These are phyloP conservation scores for Holacanthus passer DNA, from an alignment of 2,113 vertebrate genomes.

Conservation along the genomic window DNA sequence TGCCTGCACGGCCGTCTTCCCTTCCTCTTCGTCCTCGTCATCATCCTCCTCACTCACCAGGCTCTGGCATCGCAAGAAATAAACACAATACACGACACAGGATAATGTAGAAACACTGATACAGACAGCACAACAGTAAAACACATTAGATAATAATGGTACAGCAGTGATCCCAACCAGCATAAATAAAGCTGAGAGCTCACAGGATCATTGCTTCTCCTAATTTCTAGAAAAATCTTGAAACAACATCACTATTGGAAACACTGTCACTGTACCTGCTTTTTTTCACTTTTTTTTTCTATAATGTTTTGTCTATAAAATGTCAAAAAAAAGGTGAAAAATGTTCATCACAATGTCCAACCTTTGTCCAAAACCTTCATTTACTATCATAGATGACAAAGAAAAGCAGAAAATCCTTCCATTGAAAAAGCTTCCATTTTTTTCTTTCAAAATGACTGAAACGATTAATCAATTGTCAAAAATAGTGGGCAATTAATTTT, in stretches of 20 bases:
- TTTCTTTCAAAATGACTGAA: too few species aligned
- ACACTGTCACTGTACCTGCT: neutral
- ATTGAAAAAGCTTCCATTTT: too few species aligned
- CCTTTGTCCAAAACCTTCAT: too few species aligned
- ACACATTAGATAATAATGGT: neutral
- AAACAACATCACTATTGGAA: neutral
- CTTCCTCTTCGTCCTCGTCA: constrained; percentile 94
- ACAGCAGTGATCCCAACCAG: neutral
- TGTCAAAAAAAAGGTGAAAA: too few species aligned
- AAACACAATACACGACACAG: neutral
- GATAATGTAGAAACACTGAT: neutral
- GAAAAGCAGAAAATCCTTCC: too few species aligned
- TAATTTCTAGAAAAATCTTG: too few species aligned
- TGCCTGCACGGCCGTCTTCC: constrained; percentile 76
- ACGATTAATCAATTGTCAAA: too few species aligned
- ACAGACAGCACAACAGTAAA: neutral
- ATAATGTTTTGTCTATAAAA: too few species aligned
- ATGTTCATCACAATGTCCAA: too few species aligned
- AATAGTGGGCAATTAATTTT: too few species aligned
- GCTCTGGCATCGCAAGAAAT: constrained; percentile 80
- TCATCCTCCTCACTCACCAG: constrained; percentile 95
- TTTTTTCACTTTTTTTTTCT: neutral
- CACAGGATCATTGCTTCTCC: neutral
- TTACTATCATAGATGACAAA: too few species aligned
- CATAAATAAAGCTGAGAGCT: neutral